These are phyloP conservation scores for Actenoides lindsayi DNA, from an alignment of 2,113 vertebrate genomes.

Conservation along the genomic window DNA sequence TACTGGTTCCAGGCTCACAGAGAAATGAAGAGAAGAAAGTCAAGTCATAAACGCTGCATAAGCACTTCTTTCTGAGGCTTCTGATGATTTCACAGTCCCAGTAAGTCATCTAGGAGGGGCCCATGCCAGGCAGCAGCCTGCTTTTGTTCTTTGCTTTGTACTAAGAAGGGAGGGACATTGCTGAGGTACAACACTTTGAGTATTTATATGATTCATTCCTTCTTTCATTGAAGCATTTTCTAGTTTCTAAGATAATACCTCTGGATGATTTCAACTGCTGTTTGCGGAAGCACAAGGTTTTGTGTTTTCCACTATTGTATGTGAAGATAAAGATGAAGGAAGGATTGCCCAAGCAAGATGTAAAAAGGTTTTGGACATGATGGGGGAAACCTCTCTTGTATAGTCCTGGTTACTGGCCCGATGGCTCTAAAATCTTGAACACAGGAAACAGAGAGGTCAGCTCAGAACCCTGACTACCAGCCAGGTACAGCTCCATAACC, in stretches of 20 bases:
- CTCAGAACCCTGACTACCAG: neutral
- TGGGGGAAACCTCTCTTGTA: neutral
- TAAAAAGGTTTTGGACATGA: neutral
- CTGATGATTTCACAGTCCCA: constrained; percentile 66
- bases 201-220: constrained; percentile 61
- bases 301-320: neutral
- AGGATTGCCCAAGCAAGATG: neutral
- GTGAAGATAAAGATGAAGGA: neutral
- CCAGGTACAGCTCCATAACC: neutral
- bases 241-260: constrained; percentile 49
- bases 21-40: constrained; percentile 38
- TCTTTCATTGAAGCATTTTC: constrained; percentile 60
- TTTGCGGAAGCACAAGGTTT: neutral
- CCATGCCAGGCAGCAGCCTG: constrained; percentile 62
- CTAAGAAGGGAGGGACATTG: constrained; percentile 67
- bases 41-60: constrained; percentile 30
- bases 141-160: constrained; percentile 70
- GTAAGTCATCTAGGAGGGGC: constrained; percentile 72
- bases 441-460: neutral
- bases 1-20: neutral
- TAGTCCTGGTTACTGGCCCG: neutral
- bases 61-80: constrained; percentile 67
- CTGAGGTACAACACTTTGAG: constrained; percentile 47
- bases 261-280: constrained; percentile 33
- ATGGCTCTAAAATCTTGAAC: neutral